A percentile compares a stretch with the other conserved stretches of the same genome.
These are phyloP conservation scores for Tympanoctomys barrerae DNA, from an alignment of 2,797 vertebrate species.

Conservation along the genomic window DNA sequence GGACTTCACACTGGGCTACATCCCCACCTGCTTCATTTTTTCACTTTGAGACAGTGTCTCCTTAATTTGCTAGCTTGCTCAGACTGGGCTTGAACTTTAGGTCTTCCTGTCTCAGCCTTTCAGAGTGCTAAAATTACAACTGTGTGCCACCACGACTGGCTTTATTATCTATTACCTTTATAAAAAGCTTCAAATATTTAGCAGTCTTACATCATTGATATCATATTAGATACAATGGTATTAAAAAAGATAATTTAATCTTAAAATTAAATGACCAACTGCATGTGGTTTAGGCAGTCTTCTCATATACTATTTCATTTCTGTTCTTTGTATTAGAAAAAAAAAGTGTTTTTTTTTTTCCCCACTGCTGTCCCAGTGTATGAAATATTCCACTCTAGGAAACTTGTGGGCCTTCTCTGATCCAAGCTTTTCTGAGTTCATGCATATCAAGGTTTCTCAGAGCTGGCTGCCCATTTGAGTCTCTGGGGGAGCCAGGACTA, in stretches of 20 bases:
- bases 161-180: slow-evolving; percentile 51
- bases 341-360: background rate
- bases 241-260: slow-evolving; percentile 70
- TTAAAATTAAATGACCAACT: slow-evolving; percentile 16
- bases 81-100: background rate
- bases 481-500: background rate
- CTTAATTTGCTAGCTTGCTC: background rate
- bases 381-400: background rate
- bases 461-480: background rate
- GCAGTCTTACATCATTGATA: slow-evolving; percentile 27
- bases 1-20: background rate
- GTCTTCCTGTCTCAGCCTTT: background rate
- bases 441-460: background rate
- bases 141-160: background rate
- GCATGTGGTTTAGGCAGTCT: background rate
- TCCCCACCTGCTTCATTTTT: background rate
- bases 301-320: background rate
- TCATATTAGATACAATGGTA: slow-evolving; percentile 55
- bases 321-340: slow-evolving; percentile 12
- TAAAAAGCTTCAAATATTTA: slow-evolving; percentile 45
- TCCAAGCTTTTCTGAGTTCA: background rate
- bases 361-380: background rate
- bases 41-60: background rate
- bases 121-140: background rate
- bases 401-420: background rate